A percentile compares a stretch with the other conserved stretches of the same genome.
Conservation (phyloP, 2,113 vertebrate species). For the Guaruba guarouba region DNA sequence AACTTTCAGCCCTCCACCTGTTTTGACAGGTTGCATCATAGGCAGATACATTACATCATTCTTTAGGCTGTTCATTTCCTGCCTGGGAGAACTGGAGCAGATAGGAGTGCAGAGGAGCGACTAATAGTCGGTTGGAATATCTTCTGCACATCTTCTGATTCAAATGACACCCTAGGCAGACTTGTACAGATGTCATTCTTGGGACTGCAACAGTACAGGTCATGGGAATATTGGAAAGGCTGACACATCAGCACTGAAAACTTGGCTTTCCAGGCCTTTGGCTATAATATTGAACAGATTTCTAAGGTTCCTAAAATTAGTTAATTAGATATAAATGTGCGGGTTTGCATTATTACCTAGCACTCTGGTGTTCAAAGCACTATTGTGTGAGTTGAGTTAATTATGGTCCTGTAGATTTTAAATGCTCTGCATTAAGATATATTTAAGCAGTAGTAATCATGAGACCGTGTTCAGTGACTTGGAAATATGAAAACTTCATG, state of each 20-base stretch:
- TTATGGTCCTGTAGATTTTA: not conserved
- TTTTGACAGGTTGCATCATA: not conserved
- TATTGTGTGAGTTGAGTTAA: not conserved
- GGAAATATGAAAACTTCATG: constrained; percentile 30
- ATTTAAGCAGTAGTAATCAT: constrained; percentile 26
- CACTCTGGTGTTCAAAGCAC: not conserved
- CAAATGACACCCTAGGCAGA: not conserved
- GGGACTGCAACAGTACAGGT: not conserved
- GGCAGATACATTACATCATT: not conserved
- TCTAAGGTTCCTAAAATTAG: not conserved
- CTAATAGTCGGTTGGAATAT: not conserved
- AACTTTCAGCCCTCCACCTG: not conserved
- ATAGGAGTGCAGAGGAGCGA: not conserved
- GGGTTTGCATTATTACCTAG: not conserved
- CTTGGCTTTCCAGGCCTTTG: not conserved
- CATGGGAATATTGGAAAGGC: not conserved
- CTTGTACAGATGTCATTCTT: not conserved
- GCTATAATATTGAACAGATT: not conserved
- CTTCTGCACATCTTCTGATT: not conserved
- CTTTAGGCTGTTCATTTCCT: not conserved
- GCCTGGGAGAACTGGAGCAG: not conserved
- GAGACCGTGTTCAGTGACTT: not conserved
- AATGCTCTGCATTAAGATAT: not conserved
- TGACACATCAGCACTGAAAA: not conserved
- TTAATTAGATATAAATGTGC: not conserved